These are phyloP conservation scores for Zaprionus bogoriensis DNA, from an alignment of 2,888 invertebrate species.

Conservation along the genomic window DNA sequence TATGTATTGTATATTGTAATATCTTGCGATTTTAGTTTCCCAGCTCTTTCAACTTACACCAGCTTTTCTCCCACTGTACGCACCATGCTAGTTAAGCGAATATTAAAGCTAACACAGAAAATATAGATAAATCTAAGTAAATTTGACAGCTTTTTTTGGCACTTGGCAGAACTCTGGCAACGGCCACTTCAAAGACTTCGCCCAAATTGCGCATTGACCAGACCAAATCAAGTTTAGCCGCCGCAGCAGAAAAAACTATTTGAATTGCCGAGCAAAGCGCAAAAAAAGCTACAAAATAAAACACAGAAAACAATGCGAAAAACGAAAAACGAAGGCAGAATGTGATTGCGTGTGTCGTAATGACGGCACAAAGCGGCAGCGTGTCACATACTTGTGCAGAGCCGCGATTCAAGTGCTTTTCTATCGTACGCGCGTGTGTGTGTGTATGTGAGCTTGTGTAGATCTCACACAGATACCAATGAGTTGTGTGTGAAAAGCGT, in stretches of 20 bases:
- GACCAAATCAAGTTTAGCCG: constrained; percentile 53
- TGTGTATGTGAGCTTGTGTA: neutral
- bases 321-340: constrained; percentile 5
- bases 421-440: neutral
- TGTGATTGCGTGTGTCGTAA: constrained; percentile 62
- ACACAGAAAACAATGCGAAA: constrained; percentile 15
- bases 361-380: constrained; percentile 25
- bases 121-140: constrained; percentile 32
- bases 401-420: too few species aligned
- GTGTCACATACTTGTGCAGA: constrained; percentile 10
- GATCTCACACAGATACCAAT: neutral
- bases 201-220: constrained; percentile 46
- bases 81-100: too few species aligned
- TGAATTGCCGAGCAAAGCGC: neutral
- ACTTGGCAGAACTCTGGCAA: constrained; percentile 37
- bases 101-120: neutral
- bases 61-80: neutral
- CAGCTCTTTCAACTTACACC: too few species aligned
- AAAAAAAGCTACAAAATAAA: constrained; percentile 12
- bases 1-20: too few species aligned
- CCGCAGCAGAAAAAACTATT: constrained; percentile 19
- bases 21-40: too few species aligned
- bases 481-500: neutral
- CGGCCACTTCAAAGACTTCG: constrained; percentile 45
- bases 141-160: constrained; percentile 46